A percentile compares a stretch with the other conserved stretches of the same genome.
phyloP scores from a whole-genome alignment of 2,797 vertebrate genomes.

The Chelidonichthys spinosus region DNA sequence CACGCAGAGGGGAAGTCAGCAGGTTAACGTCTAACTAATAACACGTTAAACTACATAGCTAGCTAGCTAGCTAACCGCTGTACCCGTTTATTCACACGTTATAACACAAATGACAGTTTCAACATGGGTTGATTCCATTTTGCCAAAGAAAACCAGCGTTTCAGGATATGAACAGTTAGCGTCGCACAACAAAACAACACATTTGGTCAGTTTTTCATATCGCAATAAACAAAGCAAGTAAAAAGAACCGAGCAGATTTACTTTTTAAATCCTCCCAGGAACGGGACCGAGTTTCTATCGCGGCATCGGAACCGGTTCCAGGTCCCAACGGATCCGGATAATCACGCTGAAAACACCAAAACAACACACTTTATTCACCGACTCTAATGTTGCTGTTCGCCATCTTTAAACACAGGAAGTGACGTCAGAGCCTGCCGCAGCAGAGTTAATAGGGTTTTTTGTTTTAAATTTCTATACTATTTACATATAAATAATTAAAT shows the following conservation, averaged over 20 bases:
- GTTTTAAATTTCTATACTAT: neutral
- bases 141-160: neutral
- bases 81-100: neutral
- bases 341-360: constrained; percentile 21
- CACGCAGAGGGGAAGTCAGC: no score
- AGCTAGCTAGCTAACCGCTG: fast-evolving
- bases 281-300: constrained; percentile 12
- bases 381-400: constrained; percentile 41
- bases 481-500: neutral
- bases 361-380: constrained; percentile 43
- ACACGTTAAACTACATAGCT: neutral
- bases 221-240: neutral
- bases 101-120: neutral
- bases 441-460: neutral
- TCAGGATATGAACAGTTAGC: neutral
- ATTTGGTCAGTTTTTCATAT: no score
- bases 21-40: no score
- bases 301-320: neutral
- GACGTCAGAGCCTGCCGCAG: constrained; percentile 29
- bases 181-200: constrained; percentile 29
- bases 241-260: constrained; percentile 24
- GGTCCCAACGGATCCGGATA: neutral
- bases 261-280: neutral
- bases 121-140: neutral
- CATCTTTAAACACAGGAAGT: constrained; percentile 82